Evolutionary conservation across 2,888 invertebrate genomes (phyloP), one percentile per base, ranked within the genome.

Genomic region (Lycophotia porphyrea): DNA sequence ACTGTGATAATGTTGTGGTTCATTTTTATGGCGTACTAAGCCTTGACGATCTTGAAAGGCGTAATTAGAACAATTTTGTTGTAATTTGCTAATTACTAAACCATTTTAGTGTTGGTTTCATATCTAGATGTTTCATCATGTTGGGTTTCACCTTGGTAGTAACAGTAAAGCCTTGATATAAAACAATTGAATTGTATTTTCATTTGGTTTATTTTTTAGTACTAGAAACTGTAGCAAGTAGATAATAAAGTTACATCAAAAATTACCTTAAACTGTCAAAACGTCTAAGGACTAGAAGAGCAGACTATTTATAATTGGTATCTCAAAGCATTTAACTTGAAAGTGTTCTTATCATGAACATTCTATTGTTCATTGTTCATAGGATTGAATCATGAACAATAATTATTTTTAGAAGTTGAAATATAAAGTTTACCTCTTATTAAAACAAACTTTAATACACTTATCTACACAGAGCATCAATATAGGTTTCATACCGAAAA

Each of bases 191-290:
- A 63, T 49, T 36, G 21, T 63, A 21, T 31, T n/a, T 42, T 79
- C 27, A 78, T 65, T 66, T 31, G 36, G 8, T 27, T 67, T 55
- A 42, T 73, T 79, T 78, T 36, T 63, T 18, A 13, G 21, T 34
- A 42, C 47, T 18, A 42, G 34, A 18, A 65, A 71, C n/a, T 78
- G 39, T 42, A 67, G 8, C 39, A 71, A 44, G 34, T 31, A 18
- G 39, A 39, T 63, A 31, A 42, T 42, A 74, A 55, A 66, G 34
- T 39, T 34, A 47, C 7, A 18, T 80, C 9, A 34, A 78, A 36
- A 60, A 60, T 73, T 60, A 67, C 74, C 67, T 74, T 68, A 36
- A 36, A 1, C 63, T 80, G 80, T 80, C 78, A 78, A 78, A 80
- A 74, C 47, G 74, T 74, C 63, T 63, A 7, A 27, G 63, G 27